Evolutionary conservation across 1,140 invertebrate genomes (phyloP).

Genomic region (Dreissena rostriformis): DNA sequence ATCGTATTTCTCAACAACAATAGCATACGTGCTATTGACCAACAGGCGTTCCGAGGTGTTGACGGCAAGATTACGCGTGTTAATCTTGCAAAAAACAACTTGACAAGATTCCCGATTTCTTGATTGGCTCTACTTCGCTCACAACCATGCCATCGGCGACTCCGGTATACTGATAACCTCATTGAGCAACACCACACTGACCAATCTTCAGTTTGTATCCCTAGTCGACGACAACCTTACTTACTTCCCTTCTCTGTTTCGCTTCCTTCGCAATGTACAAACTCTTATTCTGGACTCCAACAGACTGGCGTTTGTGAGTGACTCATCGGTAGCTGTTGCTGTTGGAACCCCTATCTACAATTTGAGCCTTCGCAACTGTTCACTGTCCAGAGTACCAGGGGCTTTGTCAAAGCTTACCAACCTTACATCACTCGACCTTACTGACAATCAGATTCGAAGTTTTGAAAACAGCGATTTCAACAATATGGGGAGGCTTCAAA

Average conservation of each 20-base stretch:
- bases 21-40: constrained; percentile 1
- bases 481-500: constrained; percentile 20
- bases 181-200: background rate
- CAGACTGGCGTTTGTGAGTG: constrained; percentile 43
- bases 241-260: constrained; percentile 32
- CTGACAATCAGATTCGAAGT: constrained; percentile 40
- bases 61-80: constrained; percentile 5
- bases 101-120: constrained; percentile 25
- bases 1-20: constrained; percentile 29
- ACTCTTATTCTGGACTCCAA: constrained; percentile 35
- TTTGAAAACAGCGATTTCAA: constrained; percentile 53
- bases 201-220: constrained; percentile 28
- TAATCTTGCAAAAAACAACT: constrained; percentile 18
- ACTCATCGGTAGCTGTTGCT: constrained; percentile 30
- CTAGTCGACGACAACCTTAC: constrained; percentile 42
- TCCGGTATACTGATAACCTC: constrained; percentile 47
- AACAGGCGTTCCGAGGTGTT: constrained; percentile 26
- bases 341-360: constrained; percentile 10
- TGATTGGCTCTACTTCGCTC: constrained; percentile 34
- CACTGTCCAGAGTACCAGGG: constrained; percentile 42
- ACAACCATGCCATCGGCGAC: constrained; percentile 52
- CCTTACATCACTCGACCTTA: constrained; percentile 32
- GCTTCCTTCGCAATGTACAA: constrained; percentile 21
- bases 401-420: constrained; percentile 44
- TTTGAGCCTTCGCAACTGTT: constrained; percentile 44